A percentile compares a stretch with the other conserved stretches of the same genome.
Conservation (phyloP, 2,113 vertebrate genomes). For the Heterocephalus glaber region DNA sequence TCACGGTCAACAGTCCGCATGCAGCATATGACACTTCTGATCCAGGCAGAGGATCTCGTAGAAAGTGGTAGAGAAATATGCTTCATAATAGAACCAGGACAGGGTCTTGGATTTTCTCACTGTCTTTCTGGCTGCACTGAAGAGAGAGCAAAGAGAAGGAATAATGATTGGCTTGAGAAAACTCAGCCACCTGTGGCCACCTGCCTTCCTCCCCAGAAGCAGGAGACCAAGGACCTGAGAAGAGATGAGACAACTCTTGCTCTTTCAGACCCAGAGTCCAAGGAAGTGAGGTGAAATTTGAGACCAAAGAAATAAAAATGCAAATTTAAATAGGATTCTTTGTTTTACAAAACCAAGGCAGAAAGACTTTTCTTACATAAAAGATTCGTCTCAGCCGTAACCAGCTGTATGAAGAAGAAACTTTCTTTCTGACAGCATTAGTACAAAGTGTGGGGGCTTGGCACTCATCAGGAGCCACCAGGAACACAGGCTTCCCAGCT, state of each 20-base stretch:
- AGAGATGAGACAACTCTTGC: fast-evolving
- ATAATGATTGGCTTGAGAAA: not conserved
- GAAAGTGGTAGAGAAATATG: too few species aligned
- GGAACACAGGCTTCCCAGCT: fast-evolving
- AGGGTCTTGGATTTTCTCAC: not conserved
- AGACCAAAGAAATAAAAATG: not conserved
- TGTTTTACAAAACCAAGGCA: not conserved
- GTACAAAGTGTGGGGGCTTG: fast-evolving
- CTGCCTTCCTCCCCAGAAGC: fast-evolving
- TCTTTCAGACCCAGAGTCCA: not conserved
- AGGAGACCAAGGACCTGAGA: not conserved
- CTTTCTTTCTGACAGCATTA: not conserved
- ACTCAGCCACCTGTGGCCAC: fast-evolving
- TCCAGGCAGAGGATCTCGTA: not conserved
- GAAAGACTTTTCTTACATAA: not conserved
- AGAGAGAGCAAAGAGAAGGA: not conserved
- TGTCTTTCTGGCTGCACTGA: not conserved
- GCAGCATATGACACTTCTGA: not conserved
- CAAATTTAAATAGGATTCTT: not conserved
- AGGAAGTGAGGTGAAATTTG: too few species aligned
- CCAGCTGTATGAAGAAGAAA: not conserved
- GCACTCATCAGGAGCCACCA: fast-evolving
- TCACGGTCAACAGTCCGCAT: fast-evolving
- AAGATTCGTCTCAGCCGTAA: not conserved
- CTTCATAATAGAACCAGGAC: not conserved